Conservation (phyloP, 2,888 invertebrate species). For the Creontiades dilutus region DNA sequence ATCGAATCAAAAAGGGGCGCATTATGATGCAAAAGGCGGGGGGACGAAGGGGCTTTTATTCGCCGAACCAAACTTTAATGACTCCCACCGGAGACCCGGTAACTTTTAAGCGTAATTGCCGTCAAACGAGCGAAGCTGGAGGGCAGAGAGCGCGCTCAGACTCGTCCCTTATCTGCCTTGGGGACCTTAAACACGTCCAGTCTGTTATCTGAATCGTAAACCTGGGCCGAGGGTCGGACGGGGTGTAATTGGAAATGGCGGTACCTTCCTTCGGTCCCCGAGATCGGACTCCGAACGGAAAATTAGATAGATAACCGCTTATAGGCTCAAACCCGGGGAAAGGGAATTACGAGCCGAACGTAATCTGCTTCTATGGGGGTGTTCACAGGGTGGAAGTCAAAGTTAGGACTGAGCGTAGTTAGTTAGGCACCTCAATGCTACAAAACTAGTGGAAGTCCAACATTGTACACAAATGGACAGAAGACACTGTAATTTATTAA, state of each 20-base stretch:
- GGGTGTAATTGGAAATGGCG: constrained; percentile 46
- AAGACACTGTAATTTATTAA: no score
- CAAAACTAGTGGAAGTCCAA: no score
- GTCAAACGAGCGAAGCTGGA: not conserved
- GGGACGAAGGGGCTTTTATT: constrained; percentile 12
- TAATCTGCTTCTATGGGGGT: not conserved
- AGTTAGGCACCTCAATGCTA: no score
- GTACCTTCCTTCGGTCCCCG: not conserved
- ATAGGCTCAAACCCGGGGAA: constrained; percentile 1
- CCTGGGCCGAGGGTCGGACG: not conserved
- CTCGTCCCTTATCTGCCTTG: constrained; percentile 21
- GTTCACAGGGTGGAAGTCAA: not conserved
- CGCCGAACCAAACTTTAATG: constrained; percentile 19
- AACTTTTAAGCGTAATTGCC: constrained; percentile 37
- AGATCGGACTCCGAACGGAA: constrained; percentile 39
- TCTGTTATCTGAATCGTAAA: constrained; percentile 52
- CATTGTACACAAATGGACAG: no score
- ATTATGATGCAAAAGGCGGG: not conserved
- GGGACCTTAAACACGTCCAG: constrained; percentile 50
- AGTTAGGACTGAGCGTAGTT: not conserved
- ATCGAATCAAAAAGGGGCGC: constrained; percentile 31
- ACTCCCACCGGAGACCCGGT: not conserved
- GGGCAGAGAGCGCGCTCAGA: not conserved
- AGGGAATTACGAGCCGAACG: constrained; percentile 5
- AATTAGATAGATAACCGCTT: constrained; percentile 46